Percentiles rank a stretch among this genome's conserved stretches.
Conservation (phyloP, 1,140 invertebrate genomes). For the Dreissena rostriformis region DNA sequence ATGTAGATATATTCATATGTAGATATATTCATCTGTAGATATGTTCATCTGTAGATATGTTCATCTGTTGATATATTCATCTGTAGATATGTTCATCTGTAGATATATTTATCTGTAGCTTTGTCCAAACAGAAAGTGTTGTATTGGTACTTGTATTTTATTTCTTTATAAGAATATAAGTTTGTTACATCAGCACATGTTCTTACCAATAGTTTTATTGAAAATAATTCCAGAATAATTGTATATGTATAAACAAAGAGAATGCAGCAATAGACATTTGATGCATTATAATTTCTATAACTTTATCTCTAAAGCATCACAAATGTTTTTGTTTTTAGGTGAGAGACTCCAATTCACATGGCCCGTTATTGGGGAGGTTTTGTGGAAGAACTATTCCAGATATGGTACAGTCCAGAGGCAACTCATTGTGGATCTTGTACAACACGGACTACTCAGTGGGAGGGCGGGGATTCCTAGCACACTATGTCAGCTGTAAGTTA, state of each 20-base stretch:
- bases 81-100: too few species aligned
- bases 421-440: slow-evolving; percentile 87
- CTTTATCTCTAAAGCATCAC: neutral
- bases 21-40: neutral
- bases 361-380: slow-evolving; percentile 65
- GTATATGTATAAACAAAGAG: neutral
- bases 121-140: neutral
- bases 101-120: neutral
- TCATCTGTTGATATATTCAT: neutral
- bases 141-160: neutral
- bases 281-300: too few species aligned
- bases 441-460: slow-evolving; percentile 83
- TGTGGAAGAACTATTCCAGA: slow-evolving; percentile 71
- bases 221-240: neutral
- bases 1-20: neutral
- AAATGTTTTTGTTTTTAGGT: slow-evolving; percentile 61
- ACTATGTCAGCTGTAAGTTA: slow-evolving; percentile 83
- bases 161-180: neutral
- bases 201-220: neutral
- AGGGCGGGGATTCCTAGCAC: slow-evolving; percentile 86
- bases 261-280: too few species aligned
- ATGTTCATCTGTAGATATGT: too few species aligned
- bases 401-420: slow-evolving; percentile 81
- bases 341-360: slow-evolving; percentile 61
- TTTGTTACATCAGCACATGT: neutral